Evolutionary conservation across 2,797 vertebrate genomes (phyloP), one percentile per base, ranked within the genome.

Genomic region (Antennarius maculatus): DNA sequence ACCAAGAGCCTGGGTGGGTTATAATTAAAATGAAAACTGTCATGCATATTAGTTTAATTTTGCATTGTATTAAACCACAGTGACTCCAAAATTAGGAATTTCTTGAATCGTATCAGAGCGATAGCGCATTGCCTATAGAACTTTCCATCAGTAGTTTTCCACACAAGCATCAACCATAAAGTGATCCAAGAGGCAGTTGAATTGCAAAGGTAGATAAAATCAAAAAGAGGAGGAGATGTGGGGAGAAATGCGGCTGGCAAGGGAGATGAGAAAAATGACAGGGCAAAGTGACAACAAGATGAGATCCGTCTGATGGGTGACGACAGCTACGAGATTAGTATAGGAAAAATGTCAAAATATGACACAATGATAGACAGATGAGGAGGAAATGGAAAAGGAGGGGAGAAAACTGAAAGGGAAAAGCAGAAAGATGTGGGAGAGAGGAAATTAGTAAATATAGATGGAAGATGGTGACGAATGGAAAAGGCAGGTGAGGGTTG

Each of bases 301-400:
- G 79, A 86, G 85, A 83, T 64, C 1, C 4, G 74, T 68, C 58
- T 73, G 86, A 86, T 75, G 76, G 74, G 66, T 60, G 45, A 57
- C 63, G 77, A 84, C 83, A 66, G 79, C 43, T 71, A 63, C n/a
- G 62, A 82, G 66, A 90, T 83, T 66, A 84, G 59, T 85, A 86
- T 65, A 74, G 72, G 74, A 71, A 79, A 86, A 82, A 77, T 67
- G 81, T 80, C 88, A 84, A 82, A 83, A 78, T 65, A 77, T 51
- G 70, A 74, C 61, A 64, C 1, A 42, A 69, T 86, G 83, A 90
- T 48, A 51, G 86, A 80, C 82, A 83, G 73, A 55, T 62, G 74
- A 77, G 70, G 53, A 50, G 64, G 28, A 52, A 53, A 23, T 0
- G n/a, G 28, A 54, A 23, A 51, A 18, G 7, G 51, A 37, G 16